Percentiles rank a stretch among this genome's conserved stretches.
phyloP scores from a whole-genome alignment of 2,888 invertebrate genomes.

The Suillia variegata region DNA sequence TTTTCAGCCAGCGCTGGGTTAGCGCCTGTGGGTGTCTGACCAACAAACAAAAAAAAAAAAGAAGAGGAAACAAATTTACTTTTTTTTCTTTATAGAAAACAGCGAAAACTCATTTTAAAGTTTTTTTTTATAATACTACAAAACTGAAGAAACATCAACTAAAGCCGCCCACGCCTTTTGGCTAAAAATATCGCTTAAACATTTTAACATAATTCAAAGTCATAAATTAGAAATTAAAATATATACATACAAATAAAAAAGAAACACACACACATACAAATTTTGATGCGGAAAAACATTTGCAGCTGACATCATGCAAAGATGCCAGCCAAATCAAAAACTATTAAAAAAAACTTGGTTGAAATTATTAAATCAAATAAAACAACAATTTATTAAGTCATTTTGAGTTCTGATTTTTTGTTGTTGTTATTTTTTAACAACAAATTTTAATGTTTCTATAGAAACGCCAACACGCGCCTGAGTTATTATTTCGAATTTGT shows the following conservation, averaged over 20 bases:
- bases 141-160: background rate
- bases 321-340: background rate
- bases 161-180: background rate
- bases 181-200: background rate
- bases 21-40: background rate
- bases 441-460: too few relatives aligned
- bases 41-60: background rate
- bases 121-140: background rate
- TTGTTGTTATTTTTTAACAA: too few relatives aligned
- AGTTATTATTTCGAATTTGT: too few relatives aligned
- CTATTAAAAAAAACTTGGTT: background rate
- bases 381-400: too few relatives aligned
- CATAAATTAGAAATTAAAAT: constrained; percentile 1
- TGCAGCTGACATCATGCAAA: constrained; percentile 43
- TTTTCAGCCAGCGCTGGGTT: background rate
- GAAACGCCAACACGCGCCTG: too few relatives aligned
- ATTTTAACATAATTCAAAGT: constrained; percentile 5
- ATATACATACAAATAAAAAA: too few relatives aligned
- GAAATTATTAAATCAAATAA: too few relatives aligned
- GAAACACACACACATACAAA: too few relatives aligned
- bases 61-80: too few relatives aligned
- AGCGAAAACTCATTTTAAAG: too few relatives aligned
- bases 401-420: too few relatives aligned
- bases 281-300: constrained; percentile 42
- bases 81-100: too few relatives aligned